Evolutionary conservation across 2,113 vertebrate genomes (phyloP).

Genomic region (Microcebus jonahi): DNA sequence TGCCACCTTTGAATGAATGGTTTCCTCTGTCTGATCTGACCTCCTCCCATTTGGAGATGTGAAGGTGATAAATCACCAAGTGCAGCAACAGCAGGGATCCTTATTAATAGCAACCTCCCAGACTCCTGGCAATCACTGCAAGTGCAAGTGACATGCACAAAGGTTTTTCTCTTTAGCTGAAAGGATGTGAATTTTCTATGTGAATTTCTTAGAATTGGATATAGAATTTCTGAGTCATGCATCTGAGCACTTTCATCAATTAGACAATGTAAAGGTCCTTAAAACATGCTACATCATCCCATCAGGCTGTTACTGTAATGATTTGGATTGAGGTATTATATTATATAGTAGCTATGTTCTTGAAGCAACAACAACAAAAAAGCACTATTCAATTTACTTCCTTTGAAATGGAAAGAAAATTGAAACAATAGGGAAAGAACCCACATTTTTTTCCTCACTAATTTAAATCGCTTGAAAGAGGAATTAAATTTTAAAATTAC

Average conservation of each 20-base stretch:
- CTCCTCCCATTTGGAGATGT: conserved; percentile 70
- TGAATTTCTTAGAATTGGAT: conserved; percentile 60
- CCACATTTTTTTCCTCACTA: not conserved
- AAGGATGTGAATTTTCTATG: conserved; percentile 47
- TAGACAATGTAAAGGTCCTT: not conserved
- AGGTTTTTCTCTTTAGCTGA: conserved; percentile 29
- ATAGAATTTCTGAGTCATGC: conserved; percentile 37
- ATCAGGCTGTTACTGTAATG: not conserved
- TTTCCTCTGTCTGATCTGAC: conserved; percentile 75
- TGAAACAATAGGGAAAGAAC: not conserved
- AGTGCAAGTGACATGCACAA: conserved; percentile 64
- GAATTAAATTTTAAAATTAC: not conserved
- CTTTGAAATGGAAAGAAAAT: not conserved
- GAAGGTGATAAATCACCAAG: conserved; percentile 83
- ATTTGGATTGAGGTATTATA: not conserved
- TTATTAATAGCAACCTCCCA: conserved; percentile 81
- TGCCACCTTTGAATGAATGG: conserved; percentile 72
- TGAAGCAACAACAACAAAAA: not conserved
- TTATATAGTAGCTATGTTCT: not conserved
- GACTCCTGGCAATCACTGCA: conserved; percentile 58
- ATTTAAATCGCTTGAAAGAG: conserved; percentile 2
- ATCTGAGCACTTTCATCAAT: conserved; percentile 11
- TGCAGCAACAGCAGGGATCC: conserved; percentile 77
- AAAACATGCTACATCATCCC: not conserved
- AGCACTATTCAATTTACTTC: not conserved